Conservation (phyloP, 2,888 invertebrate species). For the Hemistola chrysoprasaria region DNA sequence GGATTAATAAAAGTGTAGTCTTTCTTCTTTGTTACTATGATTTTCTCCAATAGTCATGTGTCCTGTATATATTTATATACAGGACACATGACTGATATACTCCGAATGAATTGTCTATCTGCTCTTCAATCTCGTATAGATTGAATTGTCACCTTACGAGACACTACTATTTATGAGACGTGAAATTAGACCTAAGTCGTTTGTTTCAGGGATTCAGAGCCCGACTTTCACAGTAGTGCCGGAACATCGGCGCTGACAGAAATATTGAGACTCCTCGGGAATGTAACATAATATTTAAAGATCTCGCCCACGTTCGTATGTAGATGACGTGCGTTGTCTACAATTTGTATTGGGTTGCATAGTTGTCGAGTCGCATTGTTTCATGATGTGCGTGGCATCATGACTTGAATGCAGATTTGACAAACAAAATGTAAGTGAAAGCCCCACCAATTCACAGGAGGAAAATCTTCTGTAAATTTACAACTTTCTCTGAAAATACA, state of each 20-base stretch:
- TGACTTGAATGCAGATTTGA: slow-evolving; percentile 17
- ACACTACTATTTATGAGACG: too few relatives aligned
- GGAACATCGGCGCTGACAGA: slow-evolving; percentile 15
- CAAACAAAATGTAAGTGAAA: not conserved
- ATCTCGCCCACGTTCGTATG: slow-evolving; percentile 27
- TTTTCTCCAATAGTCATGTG: too few relatives aligned
- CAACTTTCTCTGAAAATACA: too few relatives aligned
- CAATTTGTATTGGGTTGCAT: slow-evolving; percentile 26
- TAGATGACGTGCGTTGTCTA: slow-evolving; percentile 30
- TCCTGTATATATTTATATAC: too few relatives aligned
- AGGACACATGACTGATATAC: too few relatives aligned
- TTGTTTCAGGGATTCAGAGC: slow-evolving; percentile 7
- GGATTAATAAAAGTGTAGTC: too few relatives aligned
- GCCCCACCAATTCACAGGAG: not conserved
- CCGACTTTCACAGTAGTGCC: slow-evolving; percentile 7
- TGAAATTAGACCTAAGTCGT: slow-evolving; percentile 2
- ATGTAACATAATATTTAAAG: slow-evolving; percentile 21
- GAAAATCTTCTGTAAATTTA: too few relatives aligned
- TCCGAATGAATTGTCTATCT: too few relatives aligned
- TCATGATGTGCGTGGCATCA: slow-evolving; percentile 23
- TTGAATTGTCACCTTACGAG: too few relatives aligned
- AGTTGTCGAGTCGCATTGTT: slow-evolving; percentile 19
- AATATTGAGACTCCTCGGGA: slow-evolving; percentile 18
- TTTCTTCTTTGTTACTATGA: too few relatives aligned
- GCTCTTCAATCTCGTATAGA: too few relatives aligned